Evolutionary conservation across 2,888 invertebrate genomes (phyloP), one percentile per base, ranked within the genome.

Genomic region (Cryptops parisi): DNA sequence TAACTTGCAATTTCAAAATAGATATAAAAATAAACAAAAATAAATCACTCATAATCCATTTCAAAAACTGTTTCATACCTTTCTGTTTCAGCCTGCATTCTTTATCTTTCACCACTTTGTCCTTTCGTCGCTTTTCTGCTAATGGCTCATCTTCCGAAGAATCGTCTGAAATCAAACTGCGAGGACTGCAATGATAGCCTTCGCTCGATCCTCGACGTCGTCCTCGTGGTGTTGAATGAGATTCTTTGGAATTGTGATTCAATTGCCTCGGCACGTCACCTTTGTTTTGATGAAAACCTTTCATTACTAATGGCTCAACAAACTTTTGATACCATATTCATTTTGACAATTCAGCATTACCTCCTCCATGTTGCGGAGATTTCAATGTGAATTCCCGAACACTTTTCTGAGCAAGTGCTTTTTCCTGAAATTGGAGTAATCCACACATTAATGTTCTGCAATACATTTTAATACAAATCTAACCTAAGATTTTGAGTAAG

Each of bases 401-500:
- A 68, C 79, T 80, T 63, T 76, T 76, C 62, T 80, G 78, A 74
- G 81, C 77, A 44, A 78, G 65, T 49, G 73, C 72, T 62, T 77
- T 75, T 65, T 79, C 79, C 64, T 75, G 47, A n/a, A n/a, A n/a
- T n/a, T n/a, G n/a, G n/a, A n/a, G n/a, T n/a, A n/a, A n/a, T n/a
- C n/a, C n/a, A n/a, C n/a, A n/a, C n/a, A n/a, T n/a, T n/a, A n/a
- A n/a, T n/a, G n/a, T n/a, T n/a, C n/a, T n/a, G n/a, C n/a, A n/a
- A n/a, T n/a, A n/a, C n/a, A n/a, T n/a, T n/a, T n/a, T n/a, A n/a
- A n/a, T n/a, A n/a, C n/a, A n/a, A n/a, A n/a, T n/a, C n/a, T n/a
- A n/a, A n/a, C n/a, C n/a, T n/a, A n/a, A n/a, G n/a, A n/a, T n/a
- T n/a, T n/a, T n/a, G n/a, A n/a, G n/a, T n/a, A n/a, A n/a, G n/a